Base-by-base conservation (phyloP, 2,888 invertebrate species). In the Gandaritis pyraliata region DNA sequence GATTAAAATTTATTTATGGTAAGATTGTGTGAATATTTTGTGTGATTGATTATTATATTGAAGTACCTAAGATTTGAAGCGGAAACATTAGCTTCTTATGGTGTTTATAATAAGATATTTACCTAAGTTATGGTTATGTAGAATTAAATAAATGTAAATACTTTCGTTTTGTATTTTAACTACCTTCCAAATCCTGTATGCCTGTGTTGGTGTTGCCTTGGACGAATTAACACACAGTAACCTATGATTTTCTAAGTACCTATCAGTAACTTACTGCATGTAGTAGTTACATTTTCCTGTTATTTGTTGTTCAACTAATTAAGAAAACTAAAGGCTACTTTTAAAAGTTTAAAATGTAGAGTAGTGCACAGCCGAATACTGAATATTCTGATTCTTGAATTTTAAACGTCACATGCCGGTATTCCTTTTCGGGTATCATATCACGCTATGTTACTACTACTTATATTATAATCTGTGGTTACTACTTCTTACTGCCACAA, bases 61-160 rank as follows among this genome's bases (percentile, higher is more conserved):
- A 55, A 47, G 41, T 54, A 46, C 60, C 56, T 49, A 60, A 55
- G 55, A 57, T 52, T 55, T 52, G 48, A 46, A 55, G 47, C 38
- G 36, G 49, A 43, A 47, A 13, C 13, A 13, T 41, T 47, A 30
- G n/a, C 36, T 55, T 55, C 55, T 29, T 33, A 7, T 29, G 49
- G 48, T 50, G 48, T 56, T 43, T 57, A 61, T 23, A 16, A 23
- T 50, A 54, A 43, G 39, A 29, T 52, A 39, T 13, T 41, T 49
- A 36, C 45, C 36, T 47, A 46, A 49, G 30, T 36, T 62, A 54
- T 33, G 33, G 30, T 36, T 62, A 54, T 33, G 33, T 58, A 61
- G 61, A 61, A 45, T 55, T 61, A 52, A 61, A 61, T 64, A 65
- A 65, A 61, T 65, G 65, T 61, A 61, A 61, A 65, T 65, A 65